Evolutionary conservation across 2,113 vertebrate species (phyloP).

Genomic region (Oryzias woworae): DNA sequence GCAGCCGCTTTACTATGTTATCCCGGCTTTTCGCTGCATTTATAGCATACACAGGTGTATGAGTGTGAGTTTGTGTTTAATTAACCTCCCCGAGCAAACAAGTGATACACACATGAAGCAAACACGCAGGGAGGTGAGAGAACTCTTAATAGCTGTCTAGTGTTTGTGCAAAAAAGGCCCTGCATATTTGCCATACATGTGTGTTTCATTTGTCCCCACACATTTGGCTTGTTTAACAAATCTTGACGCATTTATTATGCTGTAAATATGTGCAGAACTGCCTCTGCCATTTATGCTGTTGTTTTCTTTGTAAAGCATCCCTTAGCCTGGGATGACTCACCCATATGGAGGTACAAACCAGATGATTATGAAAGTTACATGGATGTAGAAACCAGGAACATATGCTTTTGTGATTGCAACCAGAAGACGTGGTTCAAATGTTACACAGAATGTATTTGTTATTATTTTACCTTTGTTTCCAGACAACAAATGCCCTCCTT

Average conservation of each 20-base stretch:
- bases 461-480: conserved; percentile 45
- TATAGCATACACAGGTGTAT: conserved; percentile 64
- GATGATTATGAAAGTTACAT: conserved; percentile 62
- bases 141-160: conserved; percentile 21
- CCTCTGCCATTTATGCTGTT: conserved; percentile 57
- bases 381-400: conserved; percentile 71
- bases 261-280: conserved; percentile 72
- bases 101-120: conserved; percentile 50
- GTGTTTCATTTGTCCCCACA: conserved; percentile 17
- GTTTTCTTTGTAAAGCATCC: conserved; percentile 47
- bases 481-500: conserved; percentile 44
- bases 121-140: conserved; percentile 18
- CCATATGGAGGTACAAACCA: conserved; percentile 65
- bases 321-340: conserved; percentile 53
- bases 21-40: conserved; percentile 27
- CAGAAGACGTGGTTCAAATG: conserved; percentile 62
- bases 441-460: conserved; percentile 64
- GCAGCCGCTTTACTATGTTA: conserved; percentile 44
- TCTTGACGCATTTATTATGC: conserved; percentile 43
- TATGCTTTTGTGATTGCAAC: conserved; percentile 64
- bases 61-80: conserved; percentile 38
- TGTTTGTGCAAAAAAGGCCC: conserved; percentile 6
- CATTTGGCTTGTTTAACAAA: conserved; percentile 34
- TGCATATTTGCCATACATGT: background rate
- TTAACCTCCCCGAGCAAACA: conserved; percentile 58